A percentile compares a stretch with the other conserved stretches of the same genome.
Conservation (phyloP, 2,888 invertebrate genomes). For the Agrilus cyanescens region DNA sequence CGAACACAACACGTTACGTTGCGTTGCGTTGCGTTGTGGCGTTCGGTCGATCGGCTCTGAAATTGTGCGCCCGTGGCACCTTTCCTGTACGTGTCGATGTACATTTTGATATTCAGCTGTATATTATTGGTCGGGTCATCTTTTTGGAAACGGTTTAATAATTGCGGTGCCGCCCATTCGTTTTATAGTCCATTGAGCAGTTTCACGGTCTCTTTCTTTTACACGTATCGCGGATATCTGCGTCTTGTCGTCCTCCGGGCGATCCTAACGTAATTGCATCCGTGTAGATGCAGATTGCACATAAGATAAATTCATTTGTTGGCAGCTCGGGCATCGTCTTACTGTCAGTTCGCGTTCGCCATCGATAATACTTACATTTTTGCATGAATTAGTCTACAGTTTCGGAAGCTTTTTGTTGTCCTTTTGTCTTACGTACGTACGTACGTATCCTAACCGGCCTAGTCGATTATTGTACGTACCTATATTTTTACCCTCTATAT, state of each 20-base stretch:
- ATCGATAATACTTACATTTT: slow-evolving; percentile 22
- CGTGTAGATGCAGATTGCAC: slow-evolving; percentile 28
- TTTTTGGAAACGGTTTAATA: slow-evolving; percentile 25
- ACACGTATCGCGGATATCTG: slow-evolving; percentile 11
- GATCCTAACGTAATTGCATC: slow-evolving; percentile 31
- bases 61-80: too few relatives aligned
- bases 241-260: slow-evolving; percentile 23
- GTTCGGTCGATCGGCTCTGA: too few relatives aligned
- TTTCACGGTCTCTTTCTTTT: slow-evolving; percentile 13
- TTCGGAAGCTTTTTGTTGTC: slow-evolving; percentile 8
- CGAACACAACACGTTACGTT: too few relatives aligned
- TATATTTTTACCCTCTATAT: too few relatives aligned
- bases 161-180: slow-evolving; percentile 24
- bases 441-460: too few relatives aligned
- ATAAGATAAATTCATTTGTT: slow-evolving; percentile 30
- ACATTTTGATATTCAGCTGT: slow-evolving; percentile 30
- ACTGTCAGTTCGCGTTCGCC: slow-evolving; percentile 15
- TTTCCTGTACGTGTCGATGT: slow-evolving; percentile 23
- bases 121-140: slow-evolving; percentile 28
- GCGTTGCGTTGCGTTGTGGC: too few relatives aligned
- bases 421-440: slow-evolving; percentile 2
- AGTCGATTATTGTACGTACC: too few relatives aligned
- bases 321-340: slow-evolving; percentile 20
- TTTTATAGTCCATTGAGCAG: slow-evolving; percentile 25
- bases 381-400: slow-evolving; percentile 21